phyloP scores from a whole-genome alignment of 2,888 invertebrate species.

The Pristionchus fissidentatus region DNA sequence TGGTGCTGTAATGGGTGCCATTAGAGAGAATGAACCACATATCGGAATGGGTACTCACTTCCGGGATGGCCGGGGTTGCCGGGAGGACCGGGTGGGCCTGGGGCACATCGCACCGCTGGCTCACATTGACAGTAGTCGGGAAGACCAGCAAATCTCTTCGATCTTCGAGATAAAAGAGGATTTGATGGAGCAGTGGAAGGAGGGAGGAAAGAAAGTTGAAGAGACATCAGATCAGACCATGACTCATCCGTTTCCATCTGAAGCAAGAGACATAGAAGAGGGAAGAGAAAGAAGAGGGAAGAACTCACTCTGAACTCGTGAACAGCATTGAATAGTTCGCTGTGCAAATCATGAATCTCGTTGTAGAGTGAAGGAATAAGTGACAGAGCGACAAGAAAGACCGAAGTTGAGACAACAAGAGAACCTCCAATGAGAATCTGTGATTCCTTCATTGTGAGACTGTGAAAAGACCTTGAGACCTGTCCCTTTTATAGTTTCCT shows the following conservation, averaged over 20 bases:
- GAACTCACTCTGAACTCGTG: slow-evolving; percentile 33
- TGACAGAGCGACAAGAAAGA: slow-evolving; percentile 32
- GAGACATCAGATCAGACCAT: slow-evolving; percentile 36
- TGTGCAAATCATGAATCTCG: slow-evolving; percentile 39
- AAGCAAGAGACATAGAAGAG: background rate
- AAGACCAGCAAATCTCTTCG: slow-evolving; percentile 47
- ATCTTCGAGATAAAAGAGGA: slow-evolving; percentile 46
- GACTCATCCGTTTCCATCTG: slow-evolving; percentile 48
- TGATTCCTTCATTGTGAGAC: slow-evolving; percentile 11
- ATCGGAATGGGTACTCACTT: slow-evolving; percentile 12
- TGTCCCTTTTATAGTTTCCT: slow-evolving; percentile 22
- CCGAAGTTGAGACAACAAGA: background rate
- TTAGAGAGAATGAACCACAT: background rate
- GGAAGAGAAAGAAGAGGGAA: background rate
- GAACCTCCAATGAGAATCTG: slow-evolving; percentile 16
- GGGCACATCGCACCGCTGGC: slow-evolving; percentile 20
- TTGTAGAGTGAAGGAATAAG: slow-evolving; percentile 44
- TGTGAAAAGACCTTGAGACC: background rate
- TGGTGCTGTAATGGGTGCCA: slow-evolving; percentile 14
- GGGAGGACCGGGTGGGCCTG: slow-evolving; percentile 49
- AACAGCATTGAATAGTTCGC: slow-evolving; percentile 38
- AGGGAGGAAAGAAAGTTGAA: slow-evolving; percentile 29
- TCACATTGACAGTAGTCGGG: slow-evolving; percentile 48
- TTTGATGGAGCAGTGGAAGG: slow-evolving; percentile 30
- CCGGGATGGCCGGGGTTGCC: slow-evolving; percentile 17